phyloP scores from a whole-genome alignment of 1,140 invertebrate genomes.

The Caenorhabditis inopinata region DNA sequence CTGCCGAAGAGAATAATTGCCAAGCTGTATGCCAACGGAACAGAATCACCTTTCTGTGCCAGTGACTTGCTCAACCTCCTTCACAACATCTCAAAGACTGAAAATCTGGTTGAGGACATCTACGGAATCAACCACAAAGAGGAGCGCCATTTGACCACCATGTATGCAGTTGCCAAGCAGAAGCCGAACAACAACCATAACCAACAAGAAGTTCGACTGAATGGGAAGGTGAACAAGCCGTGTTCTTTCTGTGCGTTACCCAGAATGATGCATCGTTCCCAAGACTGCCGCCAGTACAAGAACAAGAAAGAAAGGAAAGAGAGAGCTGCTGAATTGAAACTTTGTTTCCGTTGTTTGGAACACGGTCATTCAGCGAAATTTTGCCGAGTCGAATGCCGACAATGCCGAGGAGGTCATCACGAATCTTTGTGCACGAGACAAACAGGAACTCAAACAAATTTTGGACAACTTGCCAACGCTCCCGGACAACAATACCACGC shows the following conservation, averaged over 20 bases:
- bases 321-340: background rate
- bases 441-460: no score
- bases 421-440: background rate
- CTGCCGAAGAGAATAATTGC: background rate
- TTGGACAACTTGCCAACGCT: no score
- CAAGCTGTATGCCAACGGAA: background rate
- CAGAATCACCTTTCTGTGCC: background rate
- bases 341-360: background rate
- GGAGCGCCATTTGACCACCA: background rate
- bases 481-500: no score
- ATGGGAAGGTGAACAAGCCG: background rate
- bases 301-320: background rate
- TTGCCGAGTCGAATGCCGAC: background rate
- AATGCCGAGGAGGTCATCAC: background rate
- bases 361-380: background rate
- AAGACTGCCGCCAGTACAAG: background rate
- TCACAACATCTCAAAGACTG: background rate
- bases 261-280: background rate
- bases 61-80: background rate
- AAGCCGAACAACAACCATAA: background rate
- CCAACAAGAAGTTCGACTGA: background rate
- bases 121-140: background rate
- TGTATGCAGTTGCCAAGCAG: no score
- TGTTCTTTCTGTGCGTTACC: background rate
- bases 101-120: background rate